These are phyloP conservation scores for Ptychobarbus kaznakovi DNA, from an alignment of 2,797 vertebrate genomes.

Conservation along the genomic window DNA sequence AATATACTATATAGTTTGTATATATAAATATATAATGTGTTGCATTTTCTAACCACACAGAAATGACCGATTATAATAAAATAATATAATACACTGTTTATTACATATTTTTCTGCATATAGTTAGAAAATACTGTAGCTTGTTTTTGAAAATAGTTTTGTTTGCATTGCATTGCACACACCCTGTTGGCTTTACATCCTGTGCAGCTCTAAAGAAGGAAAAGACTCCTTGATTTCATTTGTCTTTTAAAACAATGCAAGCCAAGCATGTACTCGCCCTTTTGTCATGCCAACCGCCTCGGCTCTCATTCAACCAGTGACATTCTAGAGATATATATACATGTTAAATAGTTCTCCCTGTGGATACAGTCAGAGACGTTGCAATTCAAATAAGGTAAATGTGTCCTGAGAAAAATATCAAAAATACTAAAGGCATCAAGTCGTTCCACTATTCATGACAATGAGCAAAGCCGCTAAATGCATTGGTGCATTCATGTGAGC, in stretches of 20 bases:
- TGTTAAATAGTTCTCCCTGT: constrained; percentile 23
- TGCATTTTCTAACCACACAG: background rate
- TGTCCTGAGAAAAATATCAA: constrained; percentile 4
- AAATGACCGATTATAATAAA: background rate
- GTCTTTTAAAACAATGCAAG: constrained; percentile 47
- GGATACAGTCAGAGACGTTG: background rate
- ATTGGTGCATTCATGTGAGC: background rate
- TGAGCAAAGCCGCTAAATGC: background rate
- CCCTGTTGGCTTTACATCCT: constrained; percentile 47
- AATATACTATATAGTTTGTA: background rate
- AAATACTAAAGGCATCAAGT: constrained; percentile 3
- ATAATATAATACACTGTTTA: background rate
- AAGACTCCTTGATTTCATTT: constrained; percentile 50
- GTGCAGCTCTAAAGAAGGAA: constrained; percentile 47
- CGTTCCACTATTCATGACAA: background rate
- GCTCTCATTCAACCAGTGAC: constrained; percentile 10
- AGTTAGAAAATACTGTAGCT: background rate
- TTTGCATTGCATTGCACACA: constrained; percentile 11
- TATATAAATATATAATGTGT: background rate
- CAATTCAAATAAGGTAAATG: constrained; percentile 34
- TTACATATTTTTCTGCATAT: background rate
- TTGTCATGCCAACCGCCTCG: constrained; percentile 14
- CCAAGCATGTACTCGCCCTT: constrained; percentile 32
- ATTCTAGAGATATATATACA: constrained; percentile 50
- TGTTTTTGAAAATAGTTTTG: background rate